Conservation (phyloP, 1,140 invertebrate genomes). For the Trichonephila clavipes region DNA sequence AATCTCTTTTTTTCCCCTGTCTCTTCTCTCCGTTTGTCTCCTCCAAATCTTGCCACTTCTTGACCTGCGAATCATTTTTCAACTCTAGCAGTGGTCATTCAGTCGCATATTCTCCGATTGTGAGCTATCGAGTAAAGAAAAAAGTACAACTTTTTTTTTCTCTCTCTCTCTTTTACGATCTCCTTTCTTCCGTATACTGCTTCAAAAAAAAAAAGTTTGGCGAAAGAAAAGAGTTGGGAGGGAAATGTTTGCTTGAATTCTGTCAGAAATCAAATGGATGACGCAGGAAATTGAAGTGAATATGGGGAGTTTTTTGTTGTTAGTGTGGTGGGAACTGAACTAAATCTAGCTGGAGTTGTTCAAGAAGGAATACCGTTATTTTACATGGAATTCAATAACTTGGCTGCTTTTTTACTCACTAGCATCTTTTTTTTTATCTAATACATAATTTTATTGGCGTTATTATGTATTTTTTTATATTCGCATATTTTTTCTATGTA, state of each 20-base stretch:
- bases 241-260: background rate
- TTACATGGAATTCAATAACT: too few relatives aligned
- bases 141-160: background rate
- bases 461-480: too few relatives aligned
- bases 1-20: background rate
- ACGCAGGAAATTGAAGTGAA: background rate
- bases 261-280: slow-evolving; percentile 18
- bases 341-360: background rate
- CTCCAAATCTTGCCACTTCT: slow-evolving; percentile 19
- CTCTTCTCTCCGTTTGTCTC: background rate
- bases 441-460: too few relatives aligned
- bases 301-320: background rate
- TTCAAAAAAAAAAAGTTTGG: background rate
- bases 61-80: slow-evolving; percentile 22
- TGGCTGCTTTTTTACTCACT: too few relatives aligned
- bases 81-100: slow-evolving; percentile 26
- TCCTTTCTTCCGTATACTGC: background rate
- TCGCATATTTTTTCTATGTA: too few relatives aligned
- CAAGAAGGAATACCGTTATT: too few relatives aligned
- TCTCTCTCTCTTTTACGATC: background rate
- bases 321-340: background rate
- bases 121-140: background rate
- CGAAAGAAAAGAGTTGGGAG: background rate
- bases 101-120: slow-evolving; percentile 26
- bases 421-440: too few relatives aligned